Evolutionary conservation across 1,140 invertebrate genomes (phyloP).

Genomic region (Acromyrmex echinatior): DNA sequence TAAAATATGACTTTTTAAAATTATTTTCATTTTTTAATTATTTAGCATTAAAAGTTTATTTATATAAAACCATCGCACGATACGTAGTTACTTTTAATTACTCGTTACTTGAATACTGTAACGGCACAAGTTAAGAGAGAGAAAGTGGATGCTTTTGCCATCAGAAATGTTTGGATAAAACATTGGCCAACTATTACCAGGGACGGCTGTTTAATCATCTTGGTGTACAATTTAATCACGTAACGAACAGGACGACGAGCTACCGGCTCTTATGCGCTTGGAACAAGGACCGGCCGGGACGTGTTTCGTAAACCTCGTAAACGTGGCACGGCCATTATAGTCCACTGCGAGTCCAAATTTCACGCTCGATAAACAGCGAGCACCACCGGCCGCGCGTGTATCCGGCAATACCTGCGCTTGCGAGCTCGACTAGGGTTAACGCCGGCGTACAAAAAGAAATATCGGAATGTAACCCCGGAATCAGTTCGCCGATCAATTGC

Average conservation of each 20-base stretch:
- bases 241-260: neutral
- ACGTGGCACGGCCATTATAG: slow-evolving; percentile 46
- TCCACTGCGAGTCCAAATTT: slow-evolving; percentile 64
- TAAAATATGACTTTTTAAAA: neutral
- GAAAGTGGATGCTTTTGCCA: neutral
- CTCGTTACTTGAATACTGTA: neutral
- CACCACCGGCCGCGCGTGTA: slow-evolving; percentile 36
- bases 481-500: slow-evolving; percentile 28
- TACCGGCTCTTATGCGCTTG: neutral
- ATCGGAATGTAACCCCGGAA: neutral
- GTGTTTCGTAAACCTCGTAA: slow-evolving; percentile 61
- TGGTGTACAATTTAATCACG: slow-evolving; percentile 59
- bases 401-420: slow-evolving; percentile 29
- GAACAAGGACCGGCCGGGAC: slow-evolving; percentile 20
- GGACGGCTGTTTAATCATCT: slow-evolving; percentile 52
- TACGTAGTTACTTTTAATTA: neutral
- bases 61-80: too few relatives aligned
- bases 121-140: neutral
- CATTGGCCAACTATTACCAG: neutral
- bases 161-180: slow-evolving; percentile 42
- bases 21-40: neutral
- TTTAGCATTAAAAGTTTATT: neutral
- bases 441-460: slow-evolving; percentile 28
- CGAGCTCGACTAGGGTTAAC: too few relatives aligned
- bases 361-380: slow-evolving; percentile 68